These are phyloP conservation scores for Mesoclemmys tuberculata DNA, from an alignment of 2,113 vertebrate genomes.

Conservation along the genomic window DNA sequence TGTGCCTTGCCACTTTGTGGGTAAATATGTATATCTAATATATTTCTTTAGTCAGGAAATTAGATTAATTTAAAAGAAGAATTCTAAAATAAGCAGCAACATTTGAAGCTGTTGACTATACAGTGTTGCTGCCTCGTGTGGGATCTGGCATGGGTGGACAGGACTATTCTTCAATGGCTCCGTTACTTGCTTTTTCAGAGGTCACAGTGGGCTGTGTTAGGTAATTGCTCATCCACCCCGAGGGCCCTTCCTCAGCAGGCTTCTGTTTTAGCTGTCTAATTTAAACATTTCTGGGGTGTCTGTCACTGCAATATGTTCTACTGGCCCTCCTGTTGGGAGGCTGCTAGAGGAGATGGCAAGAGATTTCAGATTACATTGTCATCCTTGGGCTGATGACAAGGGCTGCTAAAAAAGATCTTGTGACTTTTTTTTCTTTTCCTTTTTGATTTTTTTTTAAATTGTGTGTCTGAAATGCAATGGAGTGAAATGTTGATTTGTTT, in stretches of 20 bases:
- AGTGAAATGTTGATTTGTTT: background rate
- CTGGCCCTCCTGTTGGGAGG: background rate
- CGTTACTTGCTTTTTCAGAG: background rate
- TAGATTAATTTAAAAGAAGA: constrained; percentile 25
- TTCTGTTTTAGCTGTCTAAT: background rate
- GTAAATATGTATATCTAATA: constrained; percentile 10
- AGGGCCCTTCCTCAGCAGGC: background rate
- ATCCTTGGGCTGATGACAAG: background rate
- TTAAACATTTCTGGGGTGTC: background rate
- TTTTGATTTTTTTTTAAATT: background rate
- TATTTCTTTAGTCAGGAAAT: background rate
- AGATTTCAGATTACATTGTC: background rate
- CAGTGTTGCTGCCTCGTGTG: too few species aligned
- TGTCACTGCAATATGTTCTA: background rate
- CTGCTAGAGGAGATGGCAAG: background rate
- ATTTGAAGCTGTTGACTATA: background rate
- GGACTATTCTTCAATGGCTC: background rate
- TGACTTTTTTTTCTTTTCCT: background rate
- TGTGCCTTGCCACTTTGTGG: constrained; percentile 49
- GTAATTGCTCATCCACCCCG: background rate
- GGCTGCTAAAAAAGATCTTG: background rate
- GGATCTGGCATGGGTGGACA: background rate
- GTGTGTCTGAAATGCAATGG: background rate
- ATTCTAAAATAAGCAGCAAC: constrained; percentile 34
- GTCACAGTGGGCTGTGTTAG: background rate